A percentile compares a stretch with the other conserved stretches of the same genome.
phyloP scores from a whole-genome alignment of 2,113 vertebrate species.

The Perognathus longimembris region DNA sequence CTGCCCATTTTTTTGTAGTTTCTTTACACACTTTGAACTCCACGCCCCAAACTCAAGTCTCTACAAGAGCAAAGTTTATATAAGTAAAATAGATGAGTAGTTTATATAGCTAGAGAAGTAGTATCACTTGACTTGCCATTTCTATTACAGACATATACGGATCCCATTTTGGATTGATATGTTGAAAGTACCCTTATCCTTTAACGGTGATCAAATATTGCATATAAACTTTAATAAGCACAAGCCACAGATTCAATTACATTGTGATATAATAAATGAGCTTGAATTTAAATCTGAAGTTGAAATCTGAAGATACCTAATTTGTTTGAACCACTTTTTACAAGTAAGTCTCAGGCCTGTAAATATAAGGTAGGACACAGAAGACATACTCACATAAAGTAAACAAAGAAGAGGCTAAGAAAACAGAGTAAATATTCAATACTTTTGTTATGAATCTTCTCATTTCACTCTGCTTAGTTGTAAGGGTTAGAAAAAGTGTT shows the following conservation, averaged over 20 bases:
- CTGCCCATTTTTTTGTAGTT: neutral
- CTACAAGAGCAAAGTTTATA: neutral
- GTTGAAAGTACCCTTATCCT: neutral
- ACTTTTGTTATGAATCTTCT: neutral
- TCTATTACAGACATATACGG: neutral
- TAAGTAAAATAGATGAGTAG: neutral
- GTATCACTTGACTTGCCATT: neutral
- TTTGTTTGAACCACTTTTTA: neutral
- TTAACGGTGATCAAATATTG: neutral
- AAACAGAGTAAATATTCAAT: slow-evolving; percentile 35
- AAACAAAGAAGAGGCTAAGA: neutral
- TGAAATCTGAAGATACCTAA: slow-evolving; percentile 34
- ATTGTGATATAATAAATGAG: neutral
- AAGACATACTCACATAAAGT: neutral
- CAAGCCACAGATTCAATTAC: neutral
- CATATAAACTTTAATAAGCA: neutral
- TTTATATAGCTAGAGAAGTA: neutral
- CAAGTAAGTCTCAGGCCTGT: neutral
- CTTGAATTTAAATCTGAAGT: slow-evolving; percentile 36
- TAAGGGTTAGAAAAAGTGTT: neutral
- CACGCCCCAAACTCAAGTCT: neutral
- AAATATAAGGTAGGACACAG: slow-evolving; percentile 13
- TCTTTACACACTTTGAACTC: neutral
- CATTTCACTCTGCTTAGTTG: slow-evolving; percentile 31
- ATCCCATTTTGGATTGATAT: neutral